phyloP scores from a whole-genome alignment of 2,113 vertebrate genomes.

The Siniperca chuatsi region DNA sequence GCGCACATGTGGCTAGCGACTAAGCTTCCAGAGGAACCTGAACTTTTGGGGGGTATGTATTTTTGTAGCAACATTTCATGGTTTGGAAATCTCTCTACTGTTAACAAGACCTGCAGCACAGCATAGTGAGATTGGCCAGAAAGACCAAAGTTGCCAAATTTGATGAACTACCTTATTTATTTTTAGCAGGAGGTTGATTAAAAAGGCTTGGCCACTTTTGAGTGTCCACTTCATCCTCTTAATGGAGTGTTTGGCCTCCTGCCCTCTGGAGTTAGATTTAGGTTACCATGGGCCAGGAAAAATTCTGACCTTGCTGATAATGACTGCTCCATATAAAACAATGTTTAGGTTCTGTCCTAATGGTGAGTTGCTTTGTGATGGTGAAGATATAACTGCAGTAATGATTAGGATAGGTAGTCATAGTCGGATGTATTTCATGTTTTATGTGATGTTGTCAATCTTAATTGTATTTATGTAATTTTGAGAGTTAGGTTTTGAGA shows the following conservation, averaged over 20 bases:
- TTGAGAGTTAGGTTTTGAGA: not conserved
- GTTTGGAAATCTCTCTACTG: not conserved
- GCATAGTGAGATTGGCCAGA: not conserved
- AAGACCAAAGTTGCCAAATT: conserved; percentile 7
- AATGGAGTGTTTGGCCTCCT: conserved; percentile 36
- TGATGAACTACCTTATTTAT: conserved; percentile 17
- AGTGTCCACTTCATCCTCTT: conserved; percentile 32
- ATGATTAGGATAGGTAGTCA: not conserved
- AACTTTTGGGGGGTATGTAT: not conserved
- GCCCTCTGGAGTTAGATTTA: conserved; percentile 1
- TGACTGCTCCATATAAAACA: conserved; percentile 32
- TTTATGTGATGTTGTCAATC: conserved; percentile 1
- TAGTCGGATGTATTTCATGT: not conserved
- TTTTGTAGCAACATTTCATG: not conserved
- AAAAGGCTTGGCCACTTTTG: conserved; percentile 6
- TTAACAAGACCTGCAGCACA: not conserved
- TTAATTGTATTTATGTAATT: not conserved
- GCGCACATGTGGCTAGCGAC: not conserved
- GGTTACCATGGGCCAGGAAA: not conserved
- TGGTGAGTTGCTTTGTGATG: not conserved
- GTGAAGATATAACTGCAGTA: not conserved
- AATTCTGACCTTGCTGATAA: conserved; percentile 8
- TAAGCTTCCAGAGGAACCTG: not conserved
- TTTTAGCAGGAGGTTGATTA: conserved; percentile 24
- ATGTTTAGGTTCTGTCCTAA: conserved; percentile 20